A percentile compares a stretch with the other conserved stretches of the same genome.
Conservation (phyloP, 2,113 vertebrate genomes). For the Oxyura jamaicensis region DNA sequence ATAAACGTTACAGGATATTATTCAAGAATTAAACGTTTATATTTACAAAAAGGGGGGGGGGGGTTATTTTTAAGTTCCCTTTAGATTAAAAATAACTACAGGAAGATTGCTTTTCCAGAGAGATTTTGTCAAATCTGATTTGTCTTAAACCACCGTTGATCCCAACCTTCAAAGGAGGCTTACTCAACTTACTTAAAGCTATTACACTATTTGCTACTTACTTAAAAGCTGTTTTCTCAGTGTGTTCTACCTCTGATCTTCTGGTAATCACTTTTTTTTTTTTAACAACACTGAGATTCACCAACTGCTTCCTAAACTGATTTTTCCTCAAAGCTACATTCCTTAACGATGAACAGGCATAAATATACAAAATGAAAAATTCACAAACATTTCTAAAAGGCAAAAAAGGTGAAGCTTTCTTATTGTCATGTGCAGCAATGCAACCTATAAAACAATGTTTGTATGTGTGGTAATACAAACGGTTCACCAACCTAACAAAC, state of each 20-base stretch:
- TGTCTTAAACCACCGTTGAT: background rate
- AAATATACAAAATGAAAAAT: background rate
- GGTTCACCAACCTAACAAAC: background rate
- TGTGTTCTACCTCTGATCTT: background rate
- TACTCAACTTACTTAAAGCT: slow-evolving; percentile 3
- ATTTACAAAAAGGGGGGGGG: too few relatives aligned
- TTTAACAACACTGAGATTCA: too few relatives aligned
- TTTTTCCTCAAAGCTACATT: background rate
- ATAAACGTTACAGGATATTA: too few relatives aligned
- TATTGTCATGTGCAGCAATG: background rate
- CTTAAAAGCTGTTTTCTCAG: background rate
- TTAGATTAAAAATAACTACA: background rate
- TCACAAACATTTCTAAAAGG: background rate
- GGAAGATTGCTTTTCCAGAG: background rate
- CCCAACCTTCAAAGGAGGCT: background rate
- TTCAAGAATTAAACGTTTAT: too few relatives aligned
- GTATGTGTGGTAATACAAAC: background rate
- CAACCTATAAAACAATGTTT: background rate
- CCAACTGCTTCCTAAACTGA: background rate
- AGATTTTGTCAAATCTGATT: slow-evolving; percentile 7
- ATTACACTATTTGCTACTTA: background rate
- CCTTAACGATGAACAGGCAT: background rate
- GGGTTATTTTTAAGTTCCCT: background rate
- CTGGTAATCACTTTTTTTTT: background rate
- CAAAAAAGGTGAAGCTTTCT: background rate